These are phyloP conservation scores for Nemurella pictetii DNA, from an alignment of 2,888 invertebrate genomes.

Conservation along the genomic window DNA sequence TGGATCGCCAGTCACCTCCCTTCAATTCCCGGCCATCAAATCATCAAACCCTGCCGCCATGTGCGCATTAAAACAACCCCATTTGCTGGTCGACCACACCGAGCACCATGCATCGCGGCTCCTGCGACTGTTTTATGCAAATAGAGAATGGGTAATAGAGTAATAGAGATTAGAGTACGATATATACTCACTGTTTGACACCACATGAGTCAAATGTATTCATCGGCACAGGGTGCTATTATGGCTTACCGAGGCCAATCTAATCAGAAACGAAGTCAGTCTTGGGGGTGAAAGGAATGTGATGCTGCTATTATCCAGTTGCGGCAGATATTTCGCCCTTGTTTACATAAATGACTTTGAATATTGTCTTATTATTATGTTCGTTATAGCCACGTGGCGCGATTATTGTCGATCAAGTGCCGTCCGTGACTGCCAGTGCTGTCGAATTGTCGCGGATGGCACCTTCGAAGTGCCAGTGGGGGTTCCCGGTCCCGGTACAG, in stretches of 20 bases:
- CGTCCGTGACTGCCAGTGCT: too few relatives aligned
- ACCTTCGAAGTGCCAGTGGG: too few relatives aligned
- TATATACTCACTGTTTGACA: background rate
- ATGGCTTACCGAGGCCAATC: too few relatives aligned
- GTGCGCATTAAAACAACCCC: constrained; percentile 31
- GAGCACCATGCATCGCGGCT: background rate
- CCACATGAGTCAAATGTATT: background rate
- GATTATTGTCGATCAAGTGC: too few relatives aligned
- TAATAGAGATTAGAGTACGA: background rate
- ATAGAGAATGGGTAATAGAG: background rate
- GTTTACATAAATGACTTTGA: too few relatives aligned
- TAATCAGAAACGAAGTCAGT: too few relatives aligned
- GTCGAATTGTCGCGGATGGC: too few relatives aligned
- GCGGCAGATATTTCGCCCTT: too few relatives aligned
- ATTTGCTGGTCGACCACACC: constrained; percentile 20
- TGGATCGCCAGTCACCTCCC: background rate
- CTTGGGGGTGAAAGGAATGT: too few relatives aligned
- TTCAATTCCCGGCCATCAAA: background rate
- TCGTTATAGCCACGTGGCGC: too few relatives aligned
- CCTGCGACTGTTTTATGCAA: background rate
- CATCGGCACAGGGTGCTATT: background rate
- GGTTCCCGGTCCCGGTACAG: background rate
- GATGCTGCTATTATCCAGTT: too few relatives aligned
- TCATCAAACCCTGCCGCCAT: constrained; percentile 26
- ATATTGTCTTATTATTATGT: too few relatives aligned